phyloP scores from a whole-genome alignment of 1,140 invertebrate species.

The Ephestia elutella region DNA sequence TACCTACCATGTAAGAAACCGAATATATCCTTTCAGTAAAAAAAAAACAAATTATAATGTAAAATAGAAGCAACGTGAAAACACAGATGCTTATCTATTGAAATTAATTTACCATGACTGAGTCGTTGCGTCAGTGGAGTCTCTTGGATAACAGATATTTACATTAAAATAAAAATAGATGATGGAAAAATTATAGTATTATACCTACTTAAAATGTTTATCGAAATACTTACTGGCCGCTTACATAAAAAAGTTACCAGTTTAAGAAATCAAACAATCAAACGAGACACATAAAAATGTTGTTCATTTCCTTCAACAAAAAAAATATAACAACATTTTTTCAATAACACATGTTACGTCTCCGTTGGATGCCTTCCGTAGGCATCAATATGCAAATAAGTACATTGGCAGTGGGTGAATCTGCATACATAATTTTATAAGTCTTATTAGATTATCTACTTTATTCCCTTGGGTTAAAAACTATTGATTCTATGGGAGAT shows the following conservation, averaged over 20 bases:
- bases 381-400: not conserved
- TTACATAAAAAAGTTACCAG: too few species aligned
- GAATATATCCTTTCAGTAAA: too few species aligned
- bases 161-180: too few species aligned
- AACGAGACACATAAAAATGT: too few species aligned
- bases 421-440: not conserved
- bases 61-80: not conserved
- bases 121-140: not conserved
- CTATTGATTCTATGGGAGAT: not conserved
- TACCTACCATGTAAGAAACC: too few species aligned
- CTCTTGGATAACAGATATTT: not conserved
- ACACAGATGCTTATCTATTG: not conserved
- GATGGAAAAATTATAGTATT: too few species aligned
- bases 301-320: too few species aligned
- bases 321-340: not conserved
- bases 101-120: not conserved
- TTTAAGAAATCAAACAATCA: too few species aligned
- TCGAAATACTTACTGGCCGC: too few species aligned
- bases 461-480: not conserved
- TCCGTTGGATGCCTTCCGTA: not conserved
- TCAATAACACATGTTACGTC: not conserved
- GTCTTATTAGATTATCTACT: not conserved
- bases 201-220: too few species aligned
- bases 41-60: too few species aligned
- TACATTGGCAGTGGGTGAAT: not conserved